Base-by-base conservation (phyloP, 2,888 invertebrate genomes). In the Orthosia gothica region DNA sequence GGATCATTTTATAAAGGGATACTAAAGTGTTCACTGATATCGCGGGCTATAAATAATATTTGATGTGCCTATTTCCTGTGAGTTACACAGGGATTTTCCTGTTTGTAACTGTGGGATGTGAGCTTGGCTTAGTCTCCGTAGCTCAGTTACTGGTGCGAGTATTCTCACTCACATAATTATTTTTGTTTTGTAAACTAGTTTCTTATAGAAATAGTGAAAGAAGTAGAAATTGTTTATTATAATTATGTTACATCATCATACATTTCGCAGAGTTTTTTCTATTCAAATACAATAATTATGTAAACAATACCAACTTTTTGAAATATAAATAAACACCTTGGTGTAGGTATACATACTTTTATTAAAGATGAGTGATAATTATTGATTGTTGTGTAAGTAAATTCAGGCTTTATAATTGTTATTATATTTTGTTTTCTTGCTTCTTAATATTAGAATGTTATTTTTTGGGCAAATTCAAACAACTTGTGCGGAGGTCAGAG, bases 21-120 rank as follows among this genome's bases (percentile, higher is more conserved):
- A 81, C 76, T 75, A 16, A 57, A 32, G 3, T 18, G 15, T 20
- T 32, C 40, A 57, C 61, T 75, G 76, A 78, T 75, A 54, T 57
- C 52, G 13, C 32, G 47, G 40, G 55, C 61, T 81, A 66, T 81
- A 75, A 81, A 81, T 81, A 81, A 59, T 59, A 77, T 81, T 54
- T n/a, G 64, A 74, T 63, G 18, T 80, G 12, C 9, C 1, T 64
- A 49, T 64, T 77, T 74, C 59, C 74, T 64, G 81, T 73, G 57
- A 49, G 47, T 49, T 26, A n/a, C 18, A 15, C 13, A 16, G 26
- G n/a, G 20, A 0, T 59, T 74, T 26, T 61, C 54, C 81, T 77
- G 13, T 20, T 15, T 1, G 59, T 49, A 9, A n/a, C 26, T 23
- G 49, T 23, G n/a, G 23, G 47, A 20, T 15, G 26, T 15, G 54